Conservation (phyloP, 2,888 invertebrate genomes). For the Drosophila greeni region DNA sequence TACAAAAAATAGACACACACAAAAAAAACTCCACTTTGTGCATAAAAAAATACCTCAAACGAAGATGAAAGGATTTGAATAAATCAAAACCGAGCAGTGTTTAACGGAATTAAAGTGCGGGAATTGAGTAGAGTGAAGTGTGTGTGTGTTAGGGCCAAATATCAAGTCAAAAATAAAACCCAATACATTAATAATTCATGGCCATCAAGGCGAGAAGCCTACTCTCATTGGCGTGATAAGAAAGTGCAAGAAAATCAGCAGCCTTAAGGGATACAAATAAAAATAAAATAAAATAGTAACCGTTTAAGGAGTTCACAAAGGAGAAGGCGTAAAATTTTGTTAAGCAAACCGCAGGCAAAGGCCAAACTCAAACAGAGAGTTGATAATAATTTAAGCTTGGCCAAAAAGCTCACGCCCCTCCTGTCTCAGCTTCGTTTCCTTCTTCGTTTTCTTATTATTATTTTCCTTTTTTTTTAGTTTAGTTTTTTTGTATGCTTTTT, state of each 20-base stretch:
- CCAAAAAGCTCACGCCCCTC: conserved; percentile 45
- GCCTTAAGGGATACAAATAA: neutral
- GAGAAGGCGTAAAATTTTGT: neutral
- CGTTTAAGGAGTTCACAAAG: neutral
- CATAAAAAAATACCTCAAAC: conserved; percentile 18
- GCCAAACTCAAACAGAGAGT: conserved; percentile 25
- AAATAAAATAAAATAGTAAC: conserved; percentile 1
- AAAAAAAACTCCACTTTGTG: conserved; percentile 15
- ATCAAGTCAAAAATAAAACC: conserved; percentile 19
- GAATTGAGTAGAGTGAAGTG: conserved; percentile 27
- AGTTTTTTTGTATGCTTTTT: neutral
- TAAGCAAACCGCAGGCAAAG: conserved; percentile 13
- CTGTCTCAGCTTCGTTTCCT: conserved; percentile 18
- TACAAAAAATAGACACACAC: conserved; percentile 51
- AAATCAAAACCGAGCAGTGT: conserved; percentile 6
- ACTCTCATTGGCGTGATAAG: conserved; percentile 14
- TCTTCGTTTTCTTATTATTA: conserved; percentile 6
- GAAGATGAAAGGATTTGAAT: neutral
- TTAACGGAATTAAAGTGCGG: conserved; percentile 24
- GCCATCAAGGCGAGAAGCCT: conserved; percentile 1
- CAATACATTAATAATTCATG: conserved; percentile 38
- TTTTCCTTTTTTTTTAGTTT: neutral
- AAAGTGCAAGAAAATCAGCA: neutral
- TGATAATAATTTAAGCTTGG: conserved; percentile 37
- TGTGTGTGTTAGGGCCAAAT: conserved; percentile 13